Evolutionary conservation across 2,888 invertebrate genomes (phyloP).

Genomic region (Altica lythri): DNA sequence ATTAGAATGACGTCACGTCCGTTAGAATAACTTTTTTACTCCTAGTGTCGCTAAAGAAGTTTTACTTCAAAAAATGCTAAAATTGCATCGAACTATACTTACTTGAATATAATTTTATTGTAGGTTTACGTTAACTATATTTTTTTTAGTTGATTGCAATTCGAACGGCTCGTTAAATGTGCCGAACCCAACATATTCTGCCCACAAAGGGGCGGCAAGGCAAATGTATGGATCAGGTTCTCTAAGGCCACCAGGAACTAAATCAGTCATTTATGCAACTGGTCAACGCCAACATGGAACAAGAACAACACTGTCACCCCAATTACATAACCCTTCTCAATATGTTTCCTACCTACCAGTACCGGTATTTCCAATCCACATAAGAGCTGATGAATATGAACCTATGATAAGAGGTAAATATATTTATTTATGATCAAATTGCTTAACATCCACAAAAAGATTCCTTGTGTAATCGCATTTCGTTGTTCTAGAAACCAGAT

Average conservation of each 20-base stretch:
- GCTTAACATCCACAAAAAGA: constrained; percentile 26
- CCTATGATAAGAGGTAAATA: constrained; percentile 19
- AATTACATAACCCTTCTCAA: constrained; percentile 40
- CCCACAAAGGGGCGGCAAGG: constrained; percentile 60
- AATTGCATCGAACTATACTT: too few relatives aligned
- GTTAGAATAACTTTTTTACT: too few relatives aligned
- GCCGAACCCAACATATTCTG: constrained; percentile 26
- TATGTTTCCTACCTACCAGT: constrained; percentile 17
- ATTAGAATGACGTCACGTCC: too few relatives aligned
- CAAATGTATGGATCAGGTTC: constrained; percentile 64
- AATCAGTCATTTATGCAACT: constrained; percentile 54
- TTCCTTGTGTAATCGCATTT: too few relatives aligned
- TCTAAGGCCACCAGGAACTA: constrained; percentile 58
- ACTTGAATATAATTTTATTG: too few relatives aligned
- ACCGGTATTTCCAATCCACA: constrained; percentile 20
- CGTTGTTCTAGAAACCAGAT: too few relatives aligned
- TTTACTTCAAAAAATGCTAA: too few relatives aligned
- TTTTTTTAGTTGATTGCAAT: constrained; percentile 27
- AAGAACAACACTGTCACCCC: constrained; percentile 51
- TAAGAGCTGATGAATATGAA: constrained; percentile 18
- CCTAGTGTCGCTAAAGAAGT: too few relatives aligned
- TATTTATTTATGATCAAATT: too few relatives aligned
- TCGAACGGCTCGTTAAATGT: constrained; percentile 16
- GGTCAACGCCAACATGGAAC: constrained; percentile 55
- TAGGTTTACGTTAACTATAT: too few relatives aligned